Evolutionary conservation across 2,888 invertebrate species (phyloP), one percentile per base, ranked within the genome.

Genomic region (Dasypogon diadema): DNA sequence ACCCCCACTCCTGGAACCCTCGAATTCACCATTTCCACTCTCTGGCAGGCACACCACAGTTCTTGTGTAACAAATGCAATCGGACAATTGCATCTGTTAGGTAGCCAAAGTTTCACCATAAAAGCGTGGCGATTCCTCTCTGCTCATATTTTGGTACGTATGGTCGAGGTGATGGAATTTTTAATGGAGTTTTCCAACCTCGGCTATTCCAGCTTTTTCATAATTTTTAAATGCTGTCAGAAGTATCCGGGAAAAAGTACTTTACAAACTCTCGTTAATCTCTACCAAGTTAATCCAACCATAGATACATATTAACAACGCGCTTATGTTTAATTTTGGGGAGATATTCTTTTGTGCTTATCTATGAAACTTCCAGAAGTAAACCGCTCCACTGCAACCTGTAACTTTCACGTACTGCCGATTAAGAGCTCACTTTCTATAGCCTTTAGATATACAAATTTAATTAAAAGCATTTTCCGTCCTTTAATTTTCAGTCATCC

Each of bases 401-500:
- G 8, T 8, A 5, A 30, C 30, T 30, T 30, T 30, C 3, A 8
- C 3, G 42, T 12, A 12, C 3, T 12, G n/a, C n/a, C n/a, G 42
- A 42, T 42, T 3, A n/a, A 3, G 3, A n/a, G 42, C 42, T 42
- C 42, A 42, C 42, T 42, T 42, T 42, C 42, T 42, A 8, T n/a
- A n/a, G 42, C 3, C 42, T 42, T 12, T 12, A n/a, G 42, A 12
- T 42, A 76, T 78, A 77, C 75, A 77, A 78, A 79, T 79, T 79
- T 78, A 79, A 79, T 79, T 79, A 79, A 78, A 79, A 77, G 58
- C 63, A 34, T 58, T 60, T 42, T 51, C 42, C 21, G 63, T 77
- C 75, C 75, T 77, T 79, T 77, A 78, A 79, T 74, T 74, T 79
- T 79, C 78, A 79, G 78, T 76, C 79, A 78, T 76, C 78, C 77